Evolutionary conservation across 92 coral and sea anemone species (phyloP), one percentile per base, ranked within the genome.

Genomic region (Actinernus sp.): DNA sequence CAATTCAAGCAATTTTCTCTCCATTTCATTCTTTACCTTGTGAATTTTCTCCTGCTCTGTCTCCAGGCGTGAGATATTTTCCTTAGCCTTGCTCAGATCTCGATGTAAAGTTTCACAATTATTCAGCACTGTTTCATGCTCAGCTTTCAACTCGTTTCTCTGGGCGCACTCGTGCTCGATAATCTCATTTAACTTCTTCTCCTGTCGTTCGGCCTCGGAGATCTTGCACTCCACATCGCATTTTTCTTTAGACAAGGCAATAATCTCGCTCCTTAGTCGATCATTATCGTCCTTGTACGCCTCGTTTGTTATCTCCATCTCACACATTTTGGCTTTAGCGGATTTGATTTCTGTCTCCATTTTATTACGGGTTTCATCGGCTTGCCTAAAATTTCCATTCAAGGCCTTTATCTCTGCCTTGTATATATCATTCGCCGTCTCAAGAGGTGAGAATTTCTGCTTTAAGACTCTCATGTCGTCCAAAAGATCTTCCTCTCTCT

Each of bases 251-350:
- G 97, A 69, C 37, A 90, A 47, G 1, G 89, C 76, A 58, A 80
- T 71, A 16, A 95, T 79, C 16, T 91, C 96, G 21, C 73, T 58
- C 30, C 93, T 69, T 12, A 95, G 83, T 56, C 87, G 65, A 26
- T 84, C 92, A 67, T 91, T 95, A 49, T 95, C 99, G 14, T 81
- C 92, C 40, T 86, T 89, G 55, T 83, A 92, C 0, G 97, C 86
- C 20, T 77, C 92, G 44, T 73, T 87, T 4, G 97, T 91, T 20
- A 68, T 84, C 65, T 95, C 95, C 65, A 95, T 81, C 55, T 95
- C 99, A 7, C 76, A 49, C 78, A 91, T 53, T 34, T 95, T 92
- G 37, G 82, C 84, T 65, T 81, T 81, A 32, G 86, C 58, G 3
- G 85, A 84, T 50, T 63, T 86, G 39, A 95, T 74, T 41, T 95